These are phyloP conservation scores for Phaethon lepturus DNA, from an alignment of 2,113 vertebrate genomes.

Conservation along the genomic window DNA sequence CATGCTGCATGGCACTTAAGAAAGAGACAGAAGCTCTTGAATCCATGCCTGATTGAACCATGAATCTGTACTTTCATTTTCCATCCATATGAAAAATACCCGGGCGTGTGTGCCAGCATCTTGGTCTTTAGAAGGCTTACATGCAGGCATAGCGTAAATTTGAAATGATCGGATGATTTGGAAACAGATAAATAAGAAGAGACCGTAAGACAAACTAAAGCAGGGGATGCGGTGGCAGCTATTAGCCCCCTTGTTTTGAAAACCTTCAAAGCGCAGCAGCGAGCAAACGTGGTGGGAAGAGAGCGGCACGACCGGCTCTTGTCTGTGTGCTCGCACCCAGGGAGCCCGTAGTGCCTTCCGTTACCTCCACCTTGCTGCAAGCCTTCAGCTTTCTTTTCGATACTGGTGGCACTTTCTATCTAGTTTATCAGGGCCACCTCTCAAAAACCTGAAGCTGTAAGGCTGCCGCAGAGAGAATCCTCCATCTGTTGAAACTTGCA, in stretches of 20 bases:
- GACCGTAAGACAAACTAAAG: not conserved
- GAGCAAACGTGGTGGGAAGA: not conserved
- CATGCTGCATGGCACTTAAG: not conserved
- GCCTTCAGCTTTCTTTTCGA: not conserved
- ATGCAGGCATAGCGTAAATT: not conserved
- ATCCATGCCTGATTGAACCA: not conserved
- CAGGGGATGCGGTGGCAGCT: not conserved
- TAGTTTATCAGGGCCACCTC: not conserved
- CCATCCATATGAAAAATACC: not conserved
- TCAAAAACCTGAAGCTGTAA: not conserved
- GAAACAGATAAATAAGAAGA: not conserved
- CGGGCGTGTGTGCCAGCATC: not conserved
- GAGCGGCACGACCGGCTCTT: fast-evolving
- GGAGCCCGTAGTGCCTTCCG: not conserved
- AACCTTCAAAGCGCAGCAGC: not conserved
- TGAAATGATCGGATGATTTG: not conserved
- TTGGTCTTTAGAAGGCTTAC: not conserved
- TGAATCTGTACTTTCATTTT: not conserved
- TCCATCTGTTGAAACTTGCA: not conserved
- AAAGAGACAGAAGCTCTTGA: not conserved
- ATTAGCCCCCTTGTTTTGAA: not conserved
- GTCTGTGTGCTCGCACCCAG: not conserved
- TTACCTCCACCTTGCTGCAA: not conserved
- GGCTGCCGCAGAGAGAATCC: not conserved
- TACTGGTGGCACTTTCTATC: not conserved